These are phyloP conservation scores for Hypocryptadius cinnamomeus DNA, from an alignment of 2,113 vertebrate genomes.

Conservation along the genomic window DNA sequence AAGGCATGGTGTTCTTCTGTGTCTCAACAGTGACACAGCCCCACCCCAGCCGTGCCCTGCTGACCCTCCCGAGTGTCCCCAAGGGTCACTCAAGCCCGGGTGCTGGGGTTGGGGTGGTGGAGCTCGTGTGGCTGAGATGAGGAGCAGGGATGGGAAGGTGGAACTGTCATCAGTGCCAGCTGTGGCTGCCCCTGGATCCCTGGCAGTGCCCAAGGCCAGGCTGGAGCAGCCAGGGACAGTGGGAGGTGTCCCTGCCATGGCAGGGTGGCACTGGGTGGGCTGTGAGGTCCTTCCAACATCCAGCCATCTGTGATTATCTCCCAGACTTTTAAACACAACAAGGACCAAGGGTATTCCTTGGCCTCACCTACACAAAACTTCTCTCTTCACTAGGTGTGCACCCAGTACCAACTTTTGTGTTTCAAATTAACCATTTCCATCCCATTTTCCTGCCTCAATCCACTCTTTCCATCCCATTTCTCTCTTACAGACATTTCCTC, in stretches of 20 bases:
- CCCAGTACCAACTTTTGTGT: neutral
- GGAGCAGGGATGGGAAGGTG: neutral
- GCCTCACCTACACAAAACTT: neutral
- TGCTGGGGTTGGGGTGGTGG: rapidly evolving
- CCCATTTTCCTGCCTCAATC: neutral
- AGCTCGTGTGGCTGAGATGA: neutral
- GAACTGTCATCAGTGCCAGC: neutral
- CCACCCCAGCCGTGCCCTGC: neutral
- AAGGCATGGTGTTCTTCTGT: too few species aligned
- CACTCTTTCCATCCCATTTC: neutral
- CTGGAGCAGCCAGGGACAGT: neutral
- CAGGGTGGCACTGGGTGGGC: neutral
- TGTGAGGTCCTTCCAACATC: neutral
- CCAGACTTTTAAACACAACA: neutral
- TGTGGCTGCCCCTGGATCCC: neutral
- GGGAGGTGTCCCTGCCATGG: neutral
- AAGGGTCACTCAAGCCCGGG: neutral
- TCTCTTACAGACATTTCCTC: neutral
- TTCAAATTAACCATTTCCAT: neutral
- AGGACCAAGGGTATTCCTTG: neutral
- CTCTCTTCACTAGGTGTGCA: neutral
- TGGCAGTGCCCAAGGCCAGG: neutral
- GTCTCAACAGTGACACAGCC: neutral
- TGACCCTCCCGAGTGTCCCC: neutral
- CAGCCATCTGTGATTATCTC: rapidly evolving